Percentiles rank a stretch among this genome's conserved stretches.
Conservation (phyloP, 2,888 invertebrate species). For the Iselma pallidipennis region DNA sequence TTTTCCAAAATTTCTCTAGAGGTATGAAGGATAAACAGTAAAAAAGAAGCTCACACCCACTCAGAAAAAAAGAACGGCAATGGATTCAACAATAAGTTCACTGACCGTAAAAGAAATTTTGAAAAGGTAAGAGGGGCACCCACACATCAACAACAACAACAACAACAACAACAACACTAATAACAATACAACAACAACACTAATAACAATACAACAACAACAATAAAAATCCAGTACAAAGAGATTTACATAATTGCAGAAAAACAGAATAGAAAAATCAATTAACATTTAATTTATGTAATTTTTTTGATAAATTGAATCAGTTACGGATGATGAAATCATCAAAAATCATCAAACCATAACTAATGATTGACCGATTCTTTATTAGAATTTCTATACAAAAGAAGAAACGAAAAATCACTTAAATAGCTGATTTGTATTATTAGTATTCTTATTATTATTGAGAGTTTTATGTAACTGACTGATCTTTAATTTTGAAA, state of each 20-base stretch:
- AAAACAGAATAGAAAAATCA: neutral
- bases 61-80: slow-evolving; percentile 12
- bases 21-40: neutral
- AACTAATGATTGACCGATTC: neutral
- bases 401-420: too few relatives aligned
- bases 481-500: too few relatives aligned
- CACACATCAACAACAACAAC: neutral
- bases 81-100: neutral
- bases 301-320: neutral
- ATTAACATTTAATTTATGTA: neutral
- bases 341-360: neutral
- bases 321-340: neutral
- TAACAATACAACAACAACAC: too few relatives aligned
- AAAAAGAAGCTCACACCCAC: slow-evolving; percentile 2
- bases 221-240: too few relatives aligned
- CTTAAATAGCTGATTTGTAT: too few relatives aligned
- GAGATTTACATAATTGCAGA: neutral
- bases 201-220: too few relatives aligned
- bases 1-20: slow-evolving; percentile 3
- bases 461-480: neutral
- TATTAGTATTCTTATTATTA: neutral
- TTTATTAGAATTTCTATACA: too few relatives aligned
- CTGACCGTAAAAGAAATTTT: neutral
- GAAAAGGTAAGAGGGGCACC: neutral
- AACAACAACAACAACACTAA: neutral